Evolutionary conservation across 2,797 vertebrate species (phyloP), one percentile per base, ranked within the genome.

Genomic region (Tenualosa ilisha): DNA sequence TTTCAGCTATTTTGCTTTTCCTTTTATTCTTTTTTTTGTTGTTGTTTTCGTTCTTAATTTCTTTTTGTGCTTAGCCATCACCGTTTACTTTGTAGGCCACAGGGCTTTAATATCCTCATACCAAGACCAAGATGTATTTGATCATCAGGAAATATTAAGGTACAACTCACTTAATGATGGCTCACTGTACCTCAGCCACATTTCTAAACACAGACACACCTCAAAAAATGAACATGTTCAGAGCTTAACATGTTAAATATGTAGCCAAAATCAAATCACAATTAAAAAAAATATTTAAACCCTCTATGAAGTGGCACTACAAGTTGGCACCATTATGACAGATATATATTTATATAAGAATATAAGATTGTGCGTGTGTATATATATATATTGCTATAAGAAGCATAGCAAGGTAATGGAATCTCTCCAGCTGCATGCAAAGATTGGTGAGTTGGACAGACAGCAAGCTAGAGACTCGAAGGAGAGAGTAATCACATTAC

Each of bases 401-500:
- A 65, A 87, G 72, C 90, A 89, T 86, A 88, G 82, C 88, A 86
- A 89, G 85, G 89, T 88, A 91, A 91, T 85, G 87, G 85, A 89
- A 95, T 95, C 94, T 92, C 92, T 89, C 40, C 87, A 89, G 88
- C 90, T 90, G 94, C 95, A 88, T 84, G 85, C 85, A 82, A 82
- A 86, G 87, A 87, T 86, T 53, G 86, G 68, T 72, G 85, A 87
- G 13, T 40, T 9, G 17, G 89, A 86, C 91, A 92, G 90, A 91
- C 92, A 94, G 93, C 94, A 93, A 92, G 91, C 93, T 90, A 88
- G 90, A 90, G 91, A 94, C 91, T 93, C 94, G 94, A 95, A 95
- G 93, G 93, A 94, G 93, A 89, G 93, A 93, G 94, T 95, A 96
- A 96, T 96, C 93, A 84, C 95, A 95, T 96, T 96, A 95, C 96